Conservation (phyloP, 2,888 invertebrate genomes). For the Urechis unicinctus region DNA sequence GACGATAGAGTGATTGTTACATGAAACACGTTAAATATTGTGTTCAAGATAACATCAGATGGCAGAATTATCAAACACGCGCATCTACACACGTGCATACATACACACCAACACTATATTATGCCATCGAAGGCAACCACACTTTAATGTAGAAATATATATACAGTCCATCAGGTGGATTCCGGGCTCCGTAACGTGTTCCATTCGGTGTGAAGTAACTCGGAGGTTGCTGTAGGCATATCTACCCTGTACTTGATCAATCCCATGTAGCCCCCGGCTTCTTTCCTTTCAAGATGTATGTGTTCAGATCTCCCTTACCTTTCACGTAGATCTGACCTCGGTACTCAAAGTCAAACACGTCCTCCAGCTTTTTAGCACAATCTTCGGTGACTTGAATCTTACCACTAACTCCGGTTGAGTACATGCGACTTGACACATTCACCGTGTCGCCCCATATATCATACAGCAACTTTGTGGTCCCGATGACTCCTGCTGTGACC, state of each 20-base stretch:
- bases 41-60: too few relatives aligned
- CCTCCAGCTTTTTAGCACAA: slow-evolving; percentile 58
- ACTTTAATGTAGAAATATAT: too few relatives aligned
- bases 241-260: not conserved
- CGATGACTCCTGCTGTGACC: slow-evolving; percentile 92
- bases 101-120: too few relatives aligned
- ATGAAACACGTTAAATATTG: too few relatives aligned
- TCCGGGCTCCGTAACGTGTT: too few relatives aligned
- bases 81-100: too few relatives aligned
- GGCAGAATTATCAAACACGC: too few relatives aligned
- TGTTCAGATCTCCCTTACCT: slow-evolving; percentile 93
- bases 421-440: slow-evolving; percentile 95
- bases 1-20: too few relatives aligned
- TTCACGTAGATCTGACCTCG: slow-evolving; percentile 92
- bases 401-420: slow-evolving; percentile 85
- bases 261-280: slow-evolving; percentile 13
- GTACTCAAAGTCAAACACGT: slow-evolving; percentile 79
- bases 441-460: slow-evolving; percentile 99
- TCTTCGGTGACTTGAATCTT: slow-evolving; percentile 34
- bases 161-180: too few relatives aligned
- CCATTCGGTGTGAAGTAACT: too few relatives aligned
- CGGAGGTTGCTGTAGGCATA: too few relatives aligned
- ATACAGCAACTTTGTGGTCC: slow-evolving; percentile 89
- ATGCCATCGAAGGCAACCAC: too few relatives aligned
- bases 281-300: slow-evolving; percentile 60